A percentile compares a stretch with the other conserved stretches of the same genome.
phyloP scores from a whole-genome alignment of 2,888 invertebrate genomes.

The Antheraea assamensis region DNA sequence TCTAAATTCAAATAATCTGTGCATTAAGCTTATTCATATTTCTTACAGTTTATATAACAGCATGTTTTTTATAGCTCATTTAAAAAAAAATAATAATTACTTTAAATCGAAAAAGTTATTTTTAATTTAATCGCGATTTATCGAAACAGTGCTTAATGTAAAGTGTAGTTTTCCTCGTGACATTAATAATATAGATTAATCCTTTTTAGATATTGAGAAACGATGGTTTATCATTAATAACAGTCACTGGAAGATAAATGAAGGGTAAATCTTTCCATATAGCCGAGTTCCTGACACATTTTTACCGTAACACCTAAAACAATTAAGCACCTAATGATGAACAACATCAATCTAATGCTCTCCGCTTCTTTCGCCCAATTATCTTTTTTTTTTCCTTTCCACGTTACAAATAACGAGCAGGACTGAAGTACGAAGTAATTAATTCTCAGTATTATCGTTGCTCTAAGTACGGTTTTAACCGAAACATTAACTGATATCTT shows the following conservation, averaged over 20 bases:
- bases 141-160: neutral
- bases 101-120: too few species aligned
- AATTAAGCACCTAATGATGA: slow-evolving; percentile 43
- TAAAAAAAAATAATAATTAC: too few species aligned
- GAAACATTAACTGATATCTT: slow-evolving; percentile 17
- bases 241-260: slow-evolving; percentile 22
- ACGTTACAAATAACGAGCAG: slow-evolving; percentile 38
- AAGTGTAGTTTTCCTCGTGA: neutral
- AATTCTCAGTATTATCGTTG: slow-evolving; percentile 66
- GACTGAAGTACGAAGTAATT: slow-evolving; percentile 56
- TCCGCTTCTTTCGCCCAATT: slow-evolving; percentile 49
- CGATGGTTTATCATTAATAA: slow-evolving; percentile 19
- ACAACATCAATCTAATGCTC: slow-evolving; percentile 53
- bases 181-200: neutral
- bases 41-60: too few species aligned
- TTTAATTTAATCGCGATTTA: neutral
- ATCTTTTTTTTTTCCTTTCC: slow-evolving; percentile 53
- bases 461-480: slow-evolving; percentile 29
- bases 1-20: too few species aligned
- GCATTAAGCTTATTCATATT: too few species aligned
- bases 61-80: too few species aligned
- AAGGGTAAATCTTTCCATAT: slow-evolving; percentile 24
- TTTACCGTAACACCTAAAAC: slow-evolving; percentile 35
- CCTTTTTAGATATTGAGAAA: slow-evolving; percentile 4
- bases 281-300: slow-evolving; percentile 25